Percentiles rank a stretch among this genome's conserved stretches.
phyloP scores from a whole-genome alignment of 2,888 invertebrate species.

The Troides aeacus region DNA sequence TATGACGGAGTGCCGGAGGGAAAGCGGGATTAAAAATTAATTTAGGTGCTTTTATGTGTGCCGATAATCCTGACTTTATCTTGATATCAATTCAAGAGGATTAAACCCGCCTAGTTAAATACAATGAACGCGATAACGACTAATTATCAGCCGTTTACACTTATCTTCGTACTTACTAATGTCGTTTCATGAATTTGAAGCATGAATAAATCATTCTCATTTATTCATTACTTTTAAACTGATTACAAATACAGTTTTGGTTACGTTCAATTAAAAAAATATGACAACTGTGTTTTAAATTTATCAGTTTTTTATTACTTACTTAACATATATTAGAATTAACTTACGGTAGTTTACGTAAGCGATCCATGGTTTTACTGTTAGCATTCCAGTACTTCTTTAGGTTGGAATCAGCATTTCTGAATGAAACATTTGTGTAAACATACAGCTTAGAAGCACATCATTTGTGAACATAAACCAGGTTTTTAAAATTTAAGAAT shows the following conservation, averaged over 20 bases:
- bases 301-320: background rate
- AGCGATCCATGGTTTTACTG: background rate
- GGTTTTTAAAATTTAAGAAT: too few relatives aligned
- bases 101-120: constrained; percentile 73
- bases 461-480: too few relatives aligned
- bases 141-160: constrained; percentile 61
- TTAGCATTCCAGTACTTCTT: background rate
- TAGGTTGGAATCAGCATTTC: background rate
- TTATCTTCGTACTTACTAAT: constrained; percentile 37
- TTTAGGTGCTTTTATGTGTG: constrained; percentile 76
- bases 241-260: background rate
- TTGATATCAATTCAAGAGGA: constrained; percentile 75
- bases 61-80: constrained; percentile 77
- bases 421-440: background rate
- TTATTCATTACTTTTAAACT: constrained; percentile 5
- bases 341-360: background rate
- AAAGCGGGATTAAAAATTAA: constrained; percentile 77
- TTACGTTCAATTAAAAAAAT: background rate
- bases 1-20: constrained; percentile 62
- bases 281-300: background rate
- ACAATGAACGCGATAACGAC: constrained; percentile 69
- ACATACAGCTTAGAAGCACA: background rate
- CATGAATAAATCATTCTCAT: constrained; percentile 5
- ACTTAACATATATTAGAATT: background rate
- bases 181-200: constrained; percentile 24